phyloP scores from a whole-genome alignment of 2,797 vertebrate genomes.

The Dipus sagitta region DNA sequence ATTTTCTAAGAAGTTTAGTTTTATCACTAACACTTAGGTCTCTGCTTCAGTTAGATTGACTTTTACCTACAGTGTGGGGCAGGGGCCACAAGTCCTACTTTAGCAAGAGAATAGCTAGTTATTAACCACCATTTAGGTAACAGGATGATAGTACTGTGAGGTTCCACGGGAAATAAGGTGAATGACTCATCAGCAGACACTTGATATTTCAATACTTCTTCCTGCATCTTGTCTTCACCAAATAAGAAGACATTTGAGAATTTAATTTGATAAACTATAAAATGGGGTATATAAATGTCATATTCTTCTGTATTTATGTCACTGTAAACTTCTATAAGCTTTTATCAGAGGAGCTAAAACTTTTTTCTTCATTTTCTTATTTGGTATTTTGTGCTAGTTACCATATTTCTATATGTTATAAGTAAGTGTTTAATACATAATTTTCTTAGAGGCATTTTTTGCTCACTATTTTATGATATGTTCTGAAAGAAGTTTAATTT shows the following conservation, averaged over 20 bases:
- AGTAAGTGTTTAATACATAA: neutral
- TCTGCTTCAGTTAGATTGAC: neutral
- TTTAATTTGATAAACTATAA: neutral
- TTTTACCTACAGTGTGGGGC: neutral
- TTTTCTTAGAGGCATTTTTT: neutral
- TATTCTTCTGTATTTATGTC: neutral
- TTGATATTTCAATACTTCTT: neutral
- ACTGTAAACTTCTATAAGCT: neutral
- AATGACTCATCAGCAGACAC: neutral
- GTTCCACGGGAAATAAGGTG: neutral
- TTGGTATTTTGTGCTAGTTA: neutral
- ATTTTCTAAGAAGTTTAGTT: neutral
- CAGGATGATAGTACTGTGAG: neutral
- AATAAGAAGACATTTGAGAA: neutral
- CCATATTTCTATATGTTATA: neutral
- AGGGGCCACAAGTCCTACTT: neutral
- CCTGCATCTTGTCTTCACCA: neutral
- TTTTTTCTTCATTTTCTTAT: neutral
- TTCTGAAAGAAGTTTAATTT: constrained; percentile 42
- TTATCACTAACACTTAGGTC: neutral
- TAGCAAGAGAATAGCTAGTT: neutral
- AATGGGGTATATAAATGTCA: neutral
- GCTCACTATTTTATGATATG: neutral
- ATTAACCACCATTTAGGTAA: neutral
- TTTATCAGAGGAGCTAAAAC: neutral